Conservation (phyloP, 2,797 vertebrate genomes). For the Spheniscus humboldti region DNA sequence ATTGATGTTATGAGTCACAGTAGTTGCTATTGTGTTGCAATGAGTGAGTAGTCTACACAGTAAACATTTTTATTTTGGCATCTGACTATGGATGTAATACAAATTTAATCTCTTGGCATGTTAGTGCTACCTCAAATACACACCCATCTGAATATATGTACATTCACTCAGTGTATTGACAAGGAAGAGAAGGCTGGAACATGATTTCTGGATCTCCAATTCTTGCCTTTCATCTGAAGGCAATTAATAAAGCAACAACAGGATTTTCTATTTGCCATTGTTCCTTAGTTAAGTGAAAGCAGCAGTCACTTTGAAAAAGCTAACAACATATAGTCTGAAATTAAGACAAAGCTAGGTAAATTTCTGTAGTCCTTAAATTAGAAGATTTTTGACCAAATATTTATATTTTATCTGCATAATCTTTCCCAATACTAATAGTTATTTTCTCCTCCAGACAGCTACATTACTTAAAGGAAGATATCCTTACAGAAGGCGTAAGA, state of each 20-base stretch:
- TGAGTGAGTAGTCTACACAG: background rate
- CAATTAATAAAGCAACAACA: slow-evolving; percentile 9
- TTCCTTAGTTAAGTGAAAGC: background rate
- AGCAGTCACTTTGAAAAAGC: background rate
- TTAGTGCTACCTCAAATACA: background rate
- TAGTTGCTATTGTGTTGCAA: background rate
- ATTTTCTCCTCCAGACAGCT: background rate
- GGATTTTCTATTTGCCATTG: background rate
- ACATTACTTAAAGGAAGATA: background rate
- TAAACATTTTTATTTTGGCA: slow-evolving; percentile 19
- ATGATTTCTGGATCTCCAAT: background rate
- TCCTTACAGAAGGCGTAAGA: background rate
- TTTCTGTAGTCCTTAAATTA: background rate
- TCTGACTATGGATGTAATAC: background rate
- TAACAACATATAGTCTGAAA: background rate
- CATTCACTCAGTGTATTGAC: background rate
- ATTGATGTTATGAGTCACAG: background rate
- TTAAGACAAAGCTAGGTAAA: background rate
- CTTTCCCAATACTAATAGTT: background rate
- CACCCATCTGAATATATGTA: background rate
- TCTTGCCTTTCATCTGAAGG: slow-evolving; percentile 9
- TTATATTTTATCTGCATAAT: background rate
- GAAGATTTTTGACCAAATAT: background rate
- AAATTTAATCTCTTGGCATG: background rate
- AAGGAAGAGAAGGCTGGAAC: background rate